A percentile compares a stretch with the other conserved stretches of the same genome.
Evolutionary conservation across 2,797 vertebrate genomes (phyloP).

Genomic region (Astyanax mexicanus): DNA sequence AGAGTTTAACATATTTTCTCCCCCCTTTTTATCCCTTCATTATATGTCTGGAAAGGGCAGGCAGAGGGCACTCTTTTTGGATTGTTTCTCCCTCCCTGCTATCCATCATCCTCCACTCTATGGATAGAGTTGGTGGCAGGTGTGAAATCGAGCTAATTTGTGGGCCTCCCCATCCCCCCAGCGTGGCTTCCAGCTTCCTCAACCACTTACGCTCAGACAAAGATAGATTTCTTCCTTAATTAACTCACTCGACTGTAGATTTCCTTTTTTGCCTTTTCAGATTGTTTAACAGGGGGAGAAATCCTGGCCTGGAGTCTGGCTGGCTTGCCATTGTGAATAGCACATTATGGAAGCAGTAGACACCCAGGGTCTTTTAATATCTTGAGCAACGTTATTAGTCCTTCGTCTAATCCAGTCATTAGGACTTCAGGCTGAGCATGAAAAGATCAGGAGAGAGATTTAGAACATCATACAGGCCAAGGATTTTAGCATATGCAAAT

Average conservation of each 20-base stretch:
- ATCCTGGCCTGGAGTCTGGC: conserved; percentile 3
- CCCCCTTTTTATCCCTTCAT: conserved; percentile 52
- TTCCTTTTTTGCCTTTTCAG: conserved; percentile 42
- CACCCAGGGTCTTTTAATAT: conserved; percentile 7
- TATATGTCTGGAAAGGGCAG: conserved; percentile 63
- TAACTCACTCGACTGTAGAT: conserved; percentile 75
- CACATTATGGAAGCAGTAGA: conserved; percentile 26
- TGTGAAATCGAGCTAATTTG: conserved; percentile 85
- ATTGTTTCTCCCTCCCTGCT: conserved; percentile 67
- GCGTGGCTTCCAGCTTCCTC: conserved; percentile 27
- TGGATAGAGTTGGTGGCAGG: conserved; percentile 78
- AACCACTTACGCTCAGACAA: conserved; percentile 66
- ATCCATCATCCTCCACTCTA: conserved; percentile 78
- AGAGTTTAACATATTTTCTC: conserved; percentile 48
- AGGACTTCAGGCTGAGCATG: background rate
- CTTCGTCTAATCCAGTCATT: background rate
- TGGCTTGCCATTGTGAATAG: conserved; percentile 31
- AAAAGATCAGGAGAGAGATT: conserved; percentile 24
- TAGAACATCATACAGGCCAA: conserved; percentile 26
- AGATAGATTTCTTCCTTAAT: conserved; percentile 77
- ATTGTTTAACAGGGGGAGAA: conserved; percentile 35
- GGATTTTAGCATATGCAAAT: conserved; percentile 21
- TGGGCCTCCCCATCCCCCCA: conserved; percentile 62
- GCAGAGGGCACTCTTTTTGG: conserved; percentile 70
- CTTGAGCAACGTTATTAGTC: conserved; percentile 19